Base-by-base conservation (phyloP, 2,888 invertebrate species). In the Andrena minutula region DNA sequence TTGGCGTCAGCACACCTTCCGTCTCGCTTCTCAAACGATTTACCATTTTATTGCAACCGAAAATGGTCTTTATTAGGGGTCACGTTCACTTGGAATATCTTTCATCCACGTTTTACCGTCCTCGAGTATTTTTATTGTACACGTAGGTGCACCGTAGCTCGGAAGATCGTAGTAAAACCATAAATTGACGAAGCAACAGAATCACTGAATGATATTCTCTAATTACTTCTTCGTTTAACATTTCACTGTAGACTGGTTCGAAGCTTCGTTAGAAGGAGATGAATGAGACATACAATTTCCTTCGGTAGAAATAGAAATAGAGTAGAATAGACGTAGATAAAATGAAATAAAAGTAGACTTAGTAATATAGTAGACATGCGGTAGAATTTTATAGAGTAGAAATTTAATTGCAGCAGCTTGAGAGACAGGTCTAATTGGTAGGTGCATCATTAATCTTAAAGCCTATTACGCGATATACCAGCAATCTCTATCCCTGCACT, bases 281-380 rank as follows among this genome's bases (percentile, higher is more conserved):
- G 16, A 61, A 51, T 7, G 28, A 10, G 16, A 16, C 41, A 16
- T 41, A 12, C 0, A 41, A 41, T 56, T 23, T 26, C 8, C 4
- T 26, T 4, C 23, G 26, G 56, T 56, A 56, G 56, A 56, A 23
- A 23, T 23, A 56, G 26, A 23, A 47, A 65, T 16, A 28, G 12
- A 73, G 69, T 63, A 75, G 61, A 56, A 47, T 76, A 76, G 75
- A 56, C 30, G 53, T 73, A 73, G 75, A 41, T 4, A 41, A 41
- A 41, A 12, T 41, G 41, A 16, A 41, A 16, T 41, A 16, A 41
- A 41, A 41, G 41, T 41, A 16, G 41, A 41, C 41, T 41, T 41
- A 16, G 16, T 16, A 49, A 23, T 51, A 35, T 4, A 41, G 1
- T 20, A 26, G 16, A 75, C 51, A 41, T 1, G 16, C 41, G 58